Evolutionary conservation across 2,113 vertebrate genomes (phyloP).

Genomic region (Xiphophorus hellerii): DNA sequence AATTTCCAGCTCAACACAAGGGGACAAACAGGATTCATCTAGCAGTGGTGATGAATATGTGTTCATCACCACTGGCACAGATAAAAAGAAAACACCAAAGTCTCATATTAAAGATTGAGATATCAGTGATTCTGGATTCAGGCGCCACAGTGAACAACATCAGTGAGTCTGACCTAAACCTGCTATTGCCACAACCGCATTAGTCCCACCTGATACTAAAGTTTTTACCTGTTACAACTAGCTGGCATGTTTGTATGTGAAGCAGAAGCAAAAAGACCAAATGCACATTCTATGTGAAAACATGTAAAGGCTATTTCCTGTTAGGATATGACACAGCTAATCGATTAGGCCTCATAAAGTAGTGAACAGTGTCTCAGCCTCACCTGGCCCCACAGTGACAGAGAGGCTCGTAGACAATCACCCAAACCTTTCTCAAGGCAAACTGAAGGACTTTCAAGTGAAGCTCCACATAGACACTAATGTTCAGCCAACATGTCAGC

Average conservation of each 20-base stretch:
- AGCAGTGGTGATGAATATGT: no score
- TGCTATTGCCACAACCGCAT: neutral
- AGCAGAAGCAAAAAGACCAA: neutral
- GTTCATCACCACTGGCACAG: no score
- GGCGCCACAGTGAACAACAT: neutral
- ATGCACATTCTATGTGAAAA: constrained; percentile 5
- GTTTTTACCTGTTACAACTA: neutral
- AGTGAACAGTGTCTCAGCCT: constrained; percentile 1
- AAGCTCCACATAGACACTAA: constrained; percentile 24
- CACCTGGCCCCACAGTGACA: constrained; percentile 2
- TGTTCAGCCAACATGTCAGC: constrained; percentile 21
- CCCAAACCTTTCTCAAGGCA: constrained; percentile 26
- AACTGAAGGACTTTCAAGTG: constrained; percentile 26
- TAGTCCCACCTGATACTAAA: neutral
- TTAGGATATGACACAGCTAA: constrained; percentile 6
- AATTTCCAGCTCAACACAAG: no score
- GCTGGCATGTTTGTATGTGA: neutral
- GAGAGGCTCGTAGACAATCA: constrained; percentile 12
- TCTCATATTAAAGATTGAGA: neutral
- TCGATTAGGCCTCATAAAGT: constrained; percentile 22
- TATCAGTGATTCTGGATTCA: neutral
- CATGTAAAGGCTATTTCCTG: neutral
- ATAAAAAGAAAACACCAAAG: neutral
- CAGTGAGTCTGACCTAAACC: neutral
- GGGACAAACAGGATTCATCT: no score